Conservation (phyloP, 2,888 invertebrate species). For the Phortica okadai region DNA sequence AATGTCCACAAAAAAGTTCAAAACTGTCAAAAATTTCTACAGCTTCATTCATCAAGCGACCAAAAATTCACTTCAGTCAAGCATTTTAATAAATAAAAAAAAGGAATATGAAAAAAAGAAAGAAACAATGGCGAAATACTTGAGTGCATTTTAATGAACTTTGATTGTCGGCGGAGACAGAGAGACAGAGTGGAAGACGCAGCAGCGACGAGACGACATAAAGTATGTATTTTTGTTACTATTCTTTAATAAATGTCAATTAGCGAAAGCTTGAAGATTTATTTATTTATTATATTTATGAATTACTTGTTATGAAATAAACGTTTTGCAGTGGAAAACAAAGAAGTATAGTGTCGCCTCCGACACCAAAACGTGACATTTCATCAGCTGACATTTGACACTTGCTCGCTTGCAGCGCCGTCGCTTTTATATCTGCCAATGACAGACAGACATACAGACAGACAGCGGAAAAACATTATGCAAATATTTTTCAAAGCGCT, state of each 20-base stretch:
- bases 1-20: slow-evolving; percentile 43
- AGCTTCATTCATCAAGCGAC: slow-evolving; percentile 61
- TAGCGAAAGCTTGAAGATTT: slow-evolving; percentile 41
- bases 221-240: slow-evolving; percentile 33
- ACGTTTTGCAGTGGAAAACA: slow-evolving; percentile 34
- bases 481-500: slow-evolving; percentile 13
- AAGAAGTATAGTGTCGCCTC: slow-evolving; percentile 3
- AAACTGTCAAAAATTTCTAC: slow-evolving; percentile 57
- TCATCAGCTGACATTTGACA: slow-evolving; percentile 66
- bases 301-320: slow-evolving; percentile 36
- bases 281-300: slow-evolving; percentile 36
- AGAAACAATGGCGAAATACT: slow-evolving; percentile 15
- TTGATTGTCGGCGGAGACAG: slow-evolving; percentile 2
- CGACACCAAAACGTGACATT: slow-evolving; percentile 65
- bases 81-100: background rate
- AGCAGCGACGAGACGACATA: background rate
- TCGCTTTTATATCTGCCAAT: background rate
- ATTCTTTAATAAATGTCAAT: slow-evolving; percentile 65
- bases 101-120: slow-evolving; percentile 11
- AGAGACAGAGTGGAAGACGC: background rate
- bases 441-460: background rate
- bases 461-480: background rate
- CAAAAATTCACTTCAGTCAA: background rate
- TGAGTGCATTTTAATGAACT: slow-evolving; percentile 30
- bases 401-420: slow-evolving; percentile 49